Evolutionary conservation across 2,113 vertebrate genomes (phyloP).

Genomic region (Orthonyx spaldingii): DNA sequence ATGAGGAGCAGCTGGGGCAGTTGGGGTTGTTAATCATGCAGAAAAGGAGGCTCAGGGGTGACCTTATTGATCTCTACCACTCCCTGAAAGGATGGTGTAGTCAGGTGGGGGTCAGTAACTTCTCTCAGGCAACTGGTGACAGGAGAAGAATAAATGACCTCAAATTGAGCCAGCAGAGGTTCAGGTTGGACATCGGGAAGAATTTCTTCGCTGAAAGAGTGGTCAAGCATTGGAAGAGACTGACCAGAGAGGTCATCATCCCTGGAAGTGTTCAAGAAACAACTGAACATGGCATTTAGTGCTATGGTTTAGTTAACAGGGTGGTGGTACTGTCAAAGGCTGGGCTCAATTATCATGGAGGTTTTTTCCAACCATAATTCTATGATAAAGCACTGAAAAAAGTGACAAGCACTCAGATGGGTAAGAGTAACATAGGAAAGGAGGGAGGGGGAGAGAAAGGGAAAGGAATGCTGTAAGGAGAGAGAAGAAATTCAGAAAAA

Average conservation of each 20-base stretch:
- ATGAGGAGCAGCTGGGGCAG: neutral
- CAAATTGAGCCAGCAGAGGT: fast-evolving
- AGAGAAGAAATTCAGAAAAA: neutral
- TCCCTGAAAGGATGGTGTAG: neutral
- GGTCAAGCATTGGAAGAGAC: neutral
- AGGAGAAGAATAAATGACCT: neutral
- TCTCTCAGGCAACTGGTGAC: neutral
- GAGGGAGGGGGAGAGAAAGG: neutral
- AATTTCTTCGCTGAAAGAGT: neutral
- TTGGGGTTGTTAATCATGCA: neutral
- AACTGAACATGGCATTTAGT: neutral
- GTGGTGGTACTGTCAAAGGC: neutral
- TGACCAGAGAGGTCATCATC: neutral
- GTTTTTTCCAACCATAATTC: neutral
- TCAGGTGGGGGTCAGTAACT: neutral
- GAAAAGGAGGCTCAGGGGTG: neutral
- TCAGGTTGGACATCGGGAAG: neutral
- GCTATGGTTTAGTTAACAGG: neutral
- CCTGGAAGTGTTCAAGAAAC: neutral
- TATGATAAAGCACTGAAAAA: neutral
- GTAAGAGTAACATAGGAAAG: neutral
- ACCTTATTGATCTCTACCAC: neutral
- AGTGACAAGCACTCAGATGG: neutral
- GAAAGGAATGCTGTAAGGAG: neutral
- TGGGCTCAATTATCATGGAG: neutral